Conservation (phyloP, 2,797 vertebrate species). For the Acanthornis magna region DNA sequence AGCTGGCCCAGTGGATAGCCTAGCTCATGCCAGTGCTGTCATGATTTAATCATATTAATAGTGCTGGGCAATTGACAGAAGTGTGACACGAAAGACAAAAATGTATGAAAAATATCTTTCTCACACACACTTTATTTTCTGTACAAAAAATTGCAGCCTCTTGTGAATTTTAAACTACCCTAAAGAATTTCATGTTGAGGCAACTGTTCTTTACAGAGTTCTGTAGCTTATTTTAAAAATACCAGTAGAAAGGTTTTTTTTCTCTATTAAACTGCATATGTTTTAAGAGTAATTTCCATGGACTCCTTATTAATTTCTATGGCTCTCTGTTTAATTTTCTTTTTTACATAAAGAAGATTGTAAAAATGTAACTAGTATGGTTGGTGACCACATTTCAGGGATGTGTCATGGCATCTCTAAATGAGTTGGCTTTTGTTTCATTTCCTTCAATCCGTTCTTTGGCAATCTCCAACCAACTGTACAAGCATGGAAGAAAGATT, state of each 20-base stretch:
- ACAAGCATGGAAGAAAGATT: neutral
- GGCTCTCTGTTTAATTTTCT: neutral
- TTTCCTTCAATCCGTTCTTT: neutral
- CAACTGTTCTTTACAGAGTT: constrained; percentile 9
- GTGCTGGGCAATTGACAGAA: neutral
- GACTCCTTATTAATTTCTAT: constrained; percentile 1
- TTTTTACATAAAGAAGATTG: neutral
- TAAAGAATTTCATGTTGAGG: neutral
- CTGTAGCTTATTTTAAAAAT: constrained; percentile 22
- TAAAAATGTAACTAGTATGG: neutral
- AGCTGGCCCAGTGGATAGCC: neutral
- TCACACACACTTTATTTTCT: neutral
- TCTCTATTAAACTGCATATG: neutral
- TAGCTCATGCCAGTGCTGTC: neutral
- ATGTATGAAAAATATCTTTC: neutral
- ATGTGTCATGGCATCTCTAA: neutral
- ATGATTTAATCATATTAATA: neutral
- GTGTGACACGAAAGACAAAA: neutral
- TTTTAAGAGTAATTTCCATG: neutral
- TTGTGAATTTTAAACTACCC: neutral
- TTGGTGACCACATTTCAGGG: neutral
- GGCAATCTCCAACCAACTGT: neutral
- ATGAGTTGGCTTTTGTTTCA: neutral
- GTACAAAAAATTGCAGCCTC: neutral
- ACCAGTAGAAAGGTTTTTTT: neutral